Evolutionary conservation across 1,140 invertebrate species (phyloP).

Genomic region (Carposina sasakii): DNA sequence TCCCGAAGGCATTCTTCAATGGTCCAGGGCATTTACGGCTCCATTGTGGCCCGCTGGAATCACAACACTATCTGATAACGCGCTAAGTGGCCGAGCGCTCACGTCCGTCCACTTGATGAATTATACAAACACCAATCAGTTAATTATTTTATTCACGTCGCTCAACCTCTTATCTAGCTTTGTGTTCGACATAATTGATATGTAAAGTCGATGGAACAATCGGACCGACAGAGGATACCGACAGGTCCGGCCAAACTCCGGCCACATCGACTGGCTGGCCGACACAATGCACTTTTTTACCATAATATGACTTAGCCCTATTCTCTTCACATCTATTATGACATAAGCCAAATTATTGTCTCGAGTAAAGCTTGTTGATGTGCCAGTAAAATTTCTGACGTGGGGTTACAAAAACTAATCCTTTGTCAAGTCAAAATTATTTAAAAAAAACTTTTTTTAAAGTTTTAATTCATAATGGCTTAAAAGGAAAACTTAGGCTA

Average conservation of each 20-base stretch:
- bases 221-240: conserved; percentile 52
- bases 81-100: conserved; percentile 56
- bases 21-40: conserved; percentile 46
- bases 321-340: conserved; percentile 40
- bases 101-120: conserved; percentile 57
- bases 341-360: conserved; percentile 31
- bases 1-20: conserved; percentile 34
- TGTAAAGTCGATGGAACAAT: conserved; percentile 67
- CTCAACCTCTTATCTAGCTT: conserved; percentile 60
- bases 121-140: conserved; percentile 71
- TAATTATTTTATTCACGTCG: conserved; percentile 71
- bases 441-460: too few relatives aligned
- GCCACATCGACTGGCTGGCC: conserved; percentile 22
- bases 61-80: conserved; percentile 47
- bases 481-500: too few relatives aligned
- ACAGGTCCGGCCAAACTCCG: conserved; percentile 16
- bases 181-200: conserved; percentile 70
- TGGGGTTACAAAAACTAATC: conserved; percentile 18
- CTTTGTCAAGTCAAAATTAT: too few relatives aligned
- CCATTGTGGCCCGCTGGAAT: conserved; percentile 38
- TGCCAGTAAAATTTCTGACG: conserved; percentile 15
- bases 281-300: conserved; percentile 60
- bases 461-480: too few relatives aligned
- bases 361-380: conserved; percentile 34
- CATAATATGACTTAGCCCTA: conserved; percentile 49